Conservation (phyloP, 2,797 vertebrate species). For the Carapus acus region DNA sequence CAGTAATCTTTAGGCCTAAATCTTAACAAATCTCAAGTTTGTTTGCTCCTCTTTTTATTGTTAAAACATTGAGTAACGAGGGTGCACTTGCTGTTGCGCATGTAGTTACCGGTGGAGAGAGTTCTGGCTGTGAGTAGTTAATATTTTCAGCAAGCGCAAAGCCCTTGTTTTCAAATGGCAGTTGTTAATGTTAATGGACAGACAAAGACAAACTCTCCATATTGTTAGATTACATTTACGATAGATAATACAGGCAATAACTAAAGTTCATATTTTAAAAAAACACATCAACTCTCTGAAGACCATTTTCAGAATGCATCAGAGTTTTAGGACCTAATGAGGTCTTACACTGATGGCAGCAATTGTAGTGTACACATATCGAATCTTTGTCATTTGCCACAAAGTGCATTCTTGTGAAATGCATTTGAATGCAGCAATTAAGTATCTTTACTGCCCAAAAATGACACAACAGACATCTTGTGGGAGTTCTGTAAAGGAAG, state of each 20-base stretch:
- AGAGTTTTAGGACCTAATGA: slow-evolving; percentile 17
- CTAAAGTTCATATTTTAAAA: slow-evolving; percentile 34
- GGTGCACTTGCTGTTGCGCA: slow-evolving; percentile 15
- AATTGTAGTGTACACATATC: slow-evolving; percentile 33
- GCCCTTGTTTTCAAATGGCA: slow-evolving; percentile 34
- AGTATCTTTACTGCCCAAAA: slow-evolving; percentile 36
- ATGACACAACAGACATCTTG: slow-evolving; percentile 39
- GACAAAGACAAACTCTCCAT: slow-evolving; percentile 13
- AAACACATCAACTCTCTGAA: slow-evolving; percentile 33
- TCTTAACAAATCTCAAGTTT: too few relatives aligned
- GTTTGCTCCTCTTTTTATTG: too few relatives aligned
- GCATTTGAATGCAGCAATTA: slow-evolving; percentile 48
- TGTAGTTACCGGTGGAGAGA: too few relatives aligned
- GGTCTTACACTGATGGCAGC: slow-evolving; percentile 19
- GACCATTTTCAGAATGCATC: slow-evolving; percentile 24
- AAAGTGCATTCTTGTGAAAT: slow-evolving; percentile 38
- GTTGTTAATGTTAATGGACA: slow-evolving; percentile 37
- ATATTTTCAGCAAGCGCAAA: too few relatives aligned
- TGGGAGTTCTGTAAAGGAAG: slow-evolving; percentile 42
- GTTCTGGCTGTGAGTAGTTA: too few relatives aligned
- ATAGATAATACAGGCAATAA: slow-evolving; percentile 27
- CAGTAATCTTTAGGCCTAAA: too few relatives aligned
- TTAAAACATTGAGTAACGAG: slow-evolving; percentile 15
- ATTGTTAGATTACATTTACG: slow-evolving; percentile 20
- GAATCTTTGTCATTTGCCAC: slow-evolving; percentile 23